A percentile compares a stretch with the other conserved stretches of the same genome.
These are phyloP conservation scores for Pinctada fucata DNA, from an alignment of 2,888 invertebrate species.

Conservation along the genomic window DNA sequence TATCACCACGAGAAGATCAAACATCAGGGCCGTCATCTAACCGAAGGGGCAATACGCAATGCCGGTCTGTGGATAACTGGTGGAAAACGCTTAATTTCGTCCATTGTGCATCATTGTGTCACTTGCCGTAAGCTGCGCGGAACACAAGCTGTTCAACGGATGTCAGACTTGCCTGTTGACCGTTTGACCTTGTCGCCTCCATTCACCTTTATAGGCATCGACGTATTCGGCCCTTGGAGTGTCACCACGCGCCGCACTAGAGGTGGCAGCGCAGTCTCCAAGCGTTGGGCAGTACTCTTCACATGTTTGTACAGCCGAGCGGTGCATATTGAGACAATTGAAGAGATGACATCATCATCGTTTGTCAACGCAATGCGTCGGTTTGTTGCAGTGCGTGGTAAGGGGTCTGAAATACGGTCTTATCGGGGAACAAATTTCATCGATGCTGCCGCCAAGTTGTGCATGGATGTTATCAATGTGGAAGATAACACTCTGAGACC, in stretches of 20 bases:
- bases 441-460: conserved; percentile 36
- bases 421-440: conserved; percentile 49
- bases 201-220: conserved; percentile 42
- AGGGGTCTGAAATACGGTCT: conserved; percentile 38
- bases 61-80: conserved; percentile 47
- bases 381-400: conserved; percentile 42
- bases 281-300: conserved; percentile 49
- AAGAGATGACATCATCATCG: conserved; percentile 45
- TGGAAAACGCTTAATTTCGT: conserved; percentile 34
- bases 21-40: conserved; percentile 48
- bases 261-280: conserved; percentile 39
- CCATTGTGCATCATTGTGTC: conserved; percentile 32
- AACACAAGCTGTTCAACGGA: conserved; percentile 33
- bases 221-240: conserved; percentile 49
- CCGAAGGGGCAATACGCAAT: conserved; percentile 41
- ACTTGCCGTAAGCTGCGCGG: conserved; percentile 38
- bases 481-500: conserved; percentile 33
- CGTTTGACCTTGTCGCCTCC: conserved; percentile 34
- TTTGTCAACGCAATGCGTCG: conserved; percentile 51
- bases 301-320: conserved; percentile 47
- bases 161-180: conserved; percentile 43
- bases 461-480: conserved; percentile 34
- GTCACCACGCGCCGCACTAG: conserved; percentile 42
- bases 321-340: conserved; percentile 51
- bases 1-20: conserved; percentile 37